phyloP scores from a whole-genome alignment of 2,113 vertebrate genomes.

The Peucedramus taeniatus region DNA sequence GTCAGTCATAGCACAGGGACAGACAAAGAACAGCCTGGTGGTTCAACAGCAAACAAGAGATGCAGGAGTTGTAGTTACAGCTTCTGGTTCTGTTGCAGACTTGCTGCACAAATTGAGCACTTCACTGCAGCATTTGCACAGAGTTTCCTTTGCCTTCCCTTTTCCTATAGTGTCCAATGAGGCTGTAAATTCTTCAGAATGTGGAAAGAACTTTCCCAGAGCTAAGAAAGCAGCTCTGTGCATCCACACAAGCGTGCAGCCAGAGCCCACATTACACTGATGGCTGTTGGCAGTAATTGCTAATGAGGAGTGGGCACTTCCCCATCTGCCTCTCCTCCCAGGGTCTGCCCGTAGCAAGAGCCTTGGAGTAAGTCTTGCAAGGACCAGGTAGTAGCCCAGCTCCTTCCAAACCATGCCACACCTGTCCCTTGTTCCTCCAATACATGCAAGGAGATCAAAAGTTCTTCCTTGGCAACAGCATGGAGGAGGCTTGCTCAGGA shows the following conservation, averaged over 20 bases:
- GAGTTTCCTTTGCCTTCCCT: background rate
- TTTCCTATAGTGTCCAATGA: background rate
- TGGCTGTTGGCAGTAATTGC: background rate
- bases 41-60: background rate
- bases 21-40: background rate
- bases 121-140: rapidly evolving
- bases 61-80: background rate
- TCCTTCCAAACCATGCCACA: background rate
- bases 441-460: background rate
- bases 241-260: background rate
- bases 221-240: background rate
- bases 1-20: background rate
- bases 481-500: background rate
- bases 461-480: background rate
- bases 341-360: background rate
- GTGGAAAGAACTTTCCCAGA: background rate
- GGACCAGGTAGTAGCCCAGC: background rate
- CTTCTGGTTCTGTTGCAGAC: background rate
- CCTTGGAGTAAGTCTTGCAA: background rate
- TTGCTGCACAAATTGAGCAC: background rate
- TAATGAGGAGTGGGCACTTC: background rate
- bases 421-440: background rate
- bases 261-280: background rate
- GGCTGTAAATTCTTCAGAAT: background rate
- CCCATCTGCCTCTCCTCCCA: background rate